phyloP scores from a whole-genome alignment of 2,888 invertebrate species.

The Clivina fossor region DNA sequence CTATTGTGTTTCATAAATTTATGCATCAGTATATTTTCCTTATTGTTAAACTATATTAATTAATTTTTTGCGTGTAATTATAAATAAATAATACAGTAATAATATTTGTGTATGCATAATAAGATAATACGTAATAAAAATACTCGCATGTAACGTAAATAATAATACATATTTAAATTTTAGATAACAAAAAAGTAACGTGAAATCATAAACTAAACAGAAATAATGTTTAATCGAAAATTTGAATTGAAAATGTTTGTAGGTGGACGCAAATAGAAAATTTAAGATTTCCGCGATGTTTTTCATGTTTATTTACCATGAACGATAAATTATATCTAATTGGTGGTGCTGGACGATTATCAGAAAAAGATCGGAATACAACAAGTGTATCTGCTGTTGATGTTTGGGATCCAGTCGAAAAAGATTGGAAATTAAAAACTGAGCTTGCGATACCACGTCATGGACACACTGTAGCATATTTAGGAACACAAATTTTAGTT shows the following conservation, averaged over 20 bases:
- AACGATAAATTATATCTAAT: constrained; percentile 65
- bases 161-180: too few relatives aligned
- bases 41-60: too few relatives aligned
- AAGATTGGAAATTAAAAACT: constrained; percentile 61
- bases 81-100: too few relatives aligned
- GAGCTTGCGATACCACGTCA: constrained; percentile 67
- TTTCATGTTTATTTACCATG: constrained; percentile 57
- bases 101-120: too few relatives aligned
- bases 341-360: constrained; percentile 65
- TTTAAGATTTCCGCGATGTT: constrained; percentile 60
- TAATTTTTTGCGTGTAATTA: too few relatives aligned
- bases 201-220: too few relatives aligned
- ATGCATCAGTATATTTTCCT: too few relatives aligned
- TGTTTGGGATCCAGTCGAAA: constrained; percentile 60
- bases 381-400: constrained; percentile 63
- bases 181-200: too few relatives aligned
- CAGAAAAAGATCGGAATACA: constrained; percentile 58
- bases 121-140: too few relatives aligned
- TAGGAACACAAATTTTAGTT: constrained; percentile 66
- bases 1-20: too few relatives aligned
- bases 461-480: constrained; percentile 65
- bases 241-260: constrained; percentile 36
- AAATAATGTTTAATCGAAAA: not conserved
- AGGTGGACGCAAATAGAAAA: constrained; percentile 63
- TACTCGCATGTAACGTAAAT: too few relatives aligned